Base-by-base conservation (phyloP, 2,797 vertebrate genomes). In the Mareca strepera region DNA sequence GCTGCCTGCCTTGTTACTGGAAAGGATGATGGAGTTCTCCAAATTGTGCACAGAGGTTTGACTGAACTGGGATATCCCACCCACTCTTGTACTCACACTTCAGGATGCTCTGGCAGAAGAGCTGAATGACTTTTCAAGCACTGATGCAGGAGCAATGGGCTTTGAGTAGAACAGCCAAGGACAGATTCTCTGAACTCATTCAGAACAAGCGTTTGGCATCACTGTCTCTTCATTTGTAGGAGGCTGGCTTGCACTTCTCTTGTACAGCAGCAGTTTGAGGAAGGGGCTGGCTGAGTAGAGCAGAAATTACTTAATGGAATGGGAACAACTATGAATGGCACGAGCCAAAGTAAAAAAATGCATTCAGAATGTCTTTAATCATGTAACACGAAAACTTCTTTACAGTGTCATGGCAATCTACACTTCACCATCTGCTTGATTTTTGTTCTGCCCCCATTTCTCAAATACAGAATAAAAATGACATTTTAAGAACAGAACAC, bases 281-380 rank as follows among this genome's bases (percentile, higher is more conserved):
- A 86, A 76, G 59, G 31, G 41, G 59, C 59, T 62, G 59, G 29
- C 1, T 28, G 37, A 28, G n/a, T 29, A 69, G 63, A 66, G 50
- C 60, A 88, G 46, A 82, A 90, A 92, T 35, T 75, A 66, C 92
- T 93, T 87, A 97, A 92, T 90, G 90, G 41, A 85, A 84, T 4
- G 10, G 67, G 74, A 86, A 96, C 67, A 88, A 77, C 80, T 94
- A 86, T 82, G 89, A 97, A 89, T 88, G 94, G 78, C 84, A 91
- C 84, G 69, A 78, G 63, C 62, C 1, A 39, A 90, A 86, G 86
- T 26, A 69, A 59, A 43, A 62, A 92, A 90, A 64, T 69, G 91
- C 87, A 84, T 93, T 96, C 78, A 93, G 86, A 85, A 92, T 88
- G 93, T 97, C 96, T 97, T 97, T 93, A 97, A 94, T 96, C 92